These are phyloP conservation scores for Himalopsyche phryganea DNA, from an alignment of 1,140 invertebrate species.

Conservation along the genomic window DNA sequence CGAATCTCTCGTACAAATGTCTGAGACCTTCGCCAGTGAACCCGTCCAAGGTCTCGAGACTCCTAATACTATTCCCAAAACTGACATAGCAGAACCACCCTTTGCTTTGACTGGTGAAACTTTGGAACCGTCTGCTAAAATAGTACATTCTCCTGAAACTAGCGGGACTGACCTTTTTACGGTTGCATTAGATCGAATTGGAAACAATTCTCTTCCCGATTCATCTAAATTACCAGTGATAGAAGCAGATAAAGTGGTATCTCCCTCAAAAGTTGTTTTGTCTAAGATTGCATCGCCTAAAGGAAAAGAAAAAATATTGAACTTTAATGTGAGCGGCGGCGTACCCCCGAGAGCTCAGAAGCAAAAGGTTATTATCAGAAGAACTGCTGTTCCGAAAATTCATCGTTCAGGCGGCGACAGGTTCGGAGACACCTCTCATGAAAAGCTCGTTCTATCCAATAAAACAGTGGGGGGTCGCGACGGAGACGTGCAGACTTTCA, in stretches of 20 bases:
- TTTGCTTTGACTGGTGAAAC: slow-evolving; percentile 20
- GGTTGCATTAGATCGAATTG: no score
- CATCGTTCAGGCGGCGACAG: background rate
- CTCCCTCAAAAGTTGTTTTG: slow-evolving; percentile 37
- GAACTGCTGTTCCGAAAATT: slow-evolving; percentile 38
- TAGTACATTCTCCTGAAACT: no score
- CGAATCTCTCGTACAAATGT: slow-evolving; percentile 50
- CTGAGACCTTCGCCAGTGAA: slow-evolving; percentile 46
- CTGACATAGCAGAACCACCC: background rate
- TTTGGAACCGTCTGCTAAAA: no score
- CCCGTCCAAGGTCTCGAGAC: slow-evolving; percentile 39
- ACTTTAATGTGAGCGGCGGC: slow-evolving; percentile 41
- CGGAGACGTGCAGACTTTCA: slow-evolving; percentile 47
- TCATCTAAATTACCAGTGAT: slow-evolving; percentile 44
- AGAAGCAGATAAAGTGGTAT: slow-evolving; percentile 35
- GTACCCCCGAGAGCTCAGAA: slow-evolving; percentile 38
- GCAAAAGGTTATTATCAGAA: slow-evolving; percentile 50
- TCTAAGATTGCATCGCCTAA: slow-evolving; percentile 42
- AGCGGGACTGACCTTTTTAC: no score
- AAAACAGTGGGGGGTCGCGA: slow-evolving; percentile 38
- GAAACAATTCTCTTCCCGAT: background rate
- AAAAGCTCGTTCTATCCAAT: slow-evolving; percentile 47
- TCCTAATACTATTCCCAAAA: slow-evolving; percentile 26
- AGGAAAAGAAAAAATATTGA: slow-evolving; percentile 49
- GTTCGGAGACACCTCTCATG: slow-evolving; percentile 34